Evolutionary conservation across 2,113 vertebrate species (phyloP).

Genomic region (Oncorhynchus keta): DNA sequence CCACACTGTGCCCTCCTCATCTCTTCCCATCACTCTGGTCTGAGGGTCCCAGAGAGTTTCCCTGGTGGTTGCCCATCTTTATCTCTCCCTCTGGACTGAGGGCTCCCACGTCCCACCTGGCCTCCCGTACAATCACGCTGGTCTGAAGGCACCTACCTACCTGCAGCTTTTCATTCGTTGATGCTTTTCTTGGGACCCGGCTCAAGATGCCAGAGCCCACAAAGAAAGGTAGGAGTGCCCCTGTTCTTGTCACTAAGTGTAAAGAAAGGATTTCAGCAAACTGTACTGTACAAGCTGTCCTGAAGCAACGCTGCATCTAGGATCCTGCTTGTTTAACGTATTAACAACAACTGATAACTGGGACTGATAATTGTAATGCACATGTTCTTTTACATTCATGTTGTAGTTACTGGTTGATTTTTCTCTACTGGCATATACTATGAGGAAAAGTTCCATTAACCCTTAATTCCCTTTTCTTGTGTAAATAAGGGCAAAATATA

Average conservation of each 20-base stretch:
- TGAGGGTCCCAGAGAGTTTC: constrained; percentile 36
- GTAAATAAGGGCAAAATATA: neutral
- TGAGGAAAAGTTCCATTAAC: neutral
- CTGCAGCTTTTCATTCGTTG: constrained; percentile 43
- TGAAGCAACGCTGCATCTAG: neutral
- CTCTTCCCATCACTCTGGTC: constrained; percentile 54
- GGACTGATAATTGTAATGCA: neutral
- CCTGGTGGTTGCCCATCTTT: constrained; percentile 13
- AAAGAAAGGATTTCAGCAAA: neutral
- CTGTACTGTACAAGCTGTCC: neutral
- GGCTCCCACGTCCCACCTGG: constrained; percentile 24
- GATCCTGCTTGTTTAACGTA: neutral
- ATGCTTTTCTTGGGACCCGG: constrained; percentile 53
- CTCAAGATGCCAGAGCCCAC: constrained; percentile 81
- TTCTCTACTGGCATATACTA: neutral
- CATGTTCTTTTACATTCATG: neutral
- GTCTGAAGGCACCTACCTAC: constrained; percentile 41
- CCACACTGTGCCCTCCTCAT: constrained; percentile 43
- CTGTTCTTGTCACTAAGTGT: neutral
- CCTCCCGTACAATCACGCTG: constrained; percentile 21
- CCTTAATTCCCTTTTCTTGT: neutral
- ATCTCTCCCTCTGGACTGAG: constrained; percentile 47
- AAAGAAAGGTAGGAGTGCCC: constrained; percentile 73
- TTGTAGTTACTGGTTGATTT: neutral
- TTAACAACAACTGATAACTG: neutral